Percentiles rank a stretch among this genome's conserved stretches.
Conservation (phyloP, 2,113 vertebrate species). For the Chaetorhynchus papuensis region DNA sequence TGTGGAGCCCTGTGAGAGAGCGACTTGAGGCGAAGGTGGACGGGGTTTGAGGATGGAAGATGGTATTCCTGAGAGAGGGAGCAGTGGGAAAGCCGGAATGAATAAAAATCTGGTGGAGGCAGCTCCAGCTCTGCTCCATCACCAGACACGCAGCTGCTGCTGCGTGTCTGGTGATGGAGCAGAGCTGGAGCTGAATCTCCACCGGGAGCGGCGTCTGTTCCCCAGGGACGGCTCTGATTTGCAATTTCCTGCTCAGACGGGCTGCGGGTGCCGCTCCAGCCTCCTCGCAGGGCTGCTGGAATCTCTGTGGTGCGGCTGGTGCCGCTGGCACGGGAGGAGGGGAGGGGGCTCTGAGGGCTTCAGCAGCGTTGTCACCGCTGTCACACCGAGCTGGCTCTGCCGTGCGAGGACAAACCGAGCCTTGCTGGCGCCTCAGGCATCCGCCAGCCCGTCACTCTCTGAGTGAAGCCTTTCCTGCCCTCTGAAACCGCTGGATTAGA, state of each 20-base stretch:
- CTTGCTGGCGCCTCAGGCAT: accelerated
- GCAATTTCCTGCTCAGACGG: background rate
- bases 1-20: background rate
- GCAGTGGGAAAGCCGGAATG: background rate
- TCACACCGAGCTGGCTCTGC: background rate
- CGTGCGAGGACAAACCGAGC: background rate
- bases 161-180: background rate
- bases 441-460: background rate
- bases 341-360: background rate
- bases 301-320: background rate
- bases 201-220: background rate
- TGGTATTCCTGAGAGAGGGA: background rate
- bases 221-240: background rate
- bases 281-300: background rate
- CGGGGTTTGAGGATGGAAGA: background rate
- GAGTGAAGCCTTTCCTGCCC: accelerated
- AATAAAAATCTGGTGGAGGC: background rate
- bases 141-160: too few species aligned
- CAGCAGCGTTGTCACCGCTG: background rate
- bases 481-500: background rate
- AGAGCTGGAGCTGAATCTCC: background rate
- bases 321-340: background rate
- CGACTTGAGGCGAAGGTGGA: background rate
- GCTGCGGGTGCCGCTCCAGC: background rate
- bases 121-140: too few species aligned